These are phyloP conservation scores for Syngnathus scovelli DNA, from an alignment of 2,113 vertebrate genomes.

Conservation along the genomic window DNA sequence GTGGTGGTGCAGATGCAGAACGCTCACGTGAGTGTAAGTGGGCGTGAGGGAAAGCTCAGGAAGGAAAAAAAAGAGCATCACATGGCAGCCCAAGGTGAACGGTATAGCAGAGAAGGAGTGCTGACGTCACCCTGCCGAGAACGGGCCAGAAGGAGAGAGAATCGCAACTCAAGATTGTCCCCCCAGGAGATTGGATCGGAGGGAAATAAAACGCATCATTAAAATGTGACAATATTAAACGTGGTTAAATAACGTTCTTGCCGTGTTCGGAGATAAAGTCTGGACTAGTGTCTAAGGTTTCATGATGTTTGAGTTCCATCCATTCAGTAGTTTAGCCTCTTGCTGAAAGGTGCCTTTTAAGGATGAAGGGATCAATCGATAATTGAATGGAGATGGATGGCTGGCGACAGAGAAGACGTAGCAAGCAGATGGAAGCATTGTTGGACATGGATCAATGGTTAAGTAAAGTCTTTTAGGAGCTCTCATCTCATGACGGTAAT, in stretches of 20 bases:
- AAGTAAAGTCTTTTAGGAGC: no score
- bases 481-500: no score
- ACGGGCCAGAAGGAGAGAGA: background rate
- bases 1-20: conserved; percentile 60
- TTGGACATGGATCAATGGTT: no score
- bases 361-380: no score
- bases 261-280: background rate
- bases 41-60: conserved; percentile 15
- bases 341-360: no score
- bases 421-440: no score
- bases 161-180: background rate
- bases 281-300: background rate
- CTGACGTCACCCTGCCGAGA: conserved; percentile 29
- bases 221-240: background rate
- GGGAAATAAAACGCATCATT: background rate
- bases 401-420: no score
- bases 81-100: conserved; percentile 21
- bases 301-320: background rate
- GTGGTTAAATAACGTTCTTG: background rate
- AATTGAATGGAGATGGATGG: no score
- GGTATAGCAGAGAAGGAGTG: conserved; percentile 21
- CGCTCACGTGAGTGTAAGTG: conserved; percentile 44
- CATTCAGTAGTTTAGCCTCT: background rate
- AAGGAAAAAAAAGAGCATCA: conserved; percentile 5
- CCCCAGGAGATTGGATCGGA: background rate